Conservation (phyloP, 2,113 vertebrate species). For the Epinephelus moara region DNA sequence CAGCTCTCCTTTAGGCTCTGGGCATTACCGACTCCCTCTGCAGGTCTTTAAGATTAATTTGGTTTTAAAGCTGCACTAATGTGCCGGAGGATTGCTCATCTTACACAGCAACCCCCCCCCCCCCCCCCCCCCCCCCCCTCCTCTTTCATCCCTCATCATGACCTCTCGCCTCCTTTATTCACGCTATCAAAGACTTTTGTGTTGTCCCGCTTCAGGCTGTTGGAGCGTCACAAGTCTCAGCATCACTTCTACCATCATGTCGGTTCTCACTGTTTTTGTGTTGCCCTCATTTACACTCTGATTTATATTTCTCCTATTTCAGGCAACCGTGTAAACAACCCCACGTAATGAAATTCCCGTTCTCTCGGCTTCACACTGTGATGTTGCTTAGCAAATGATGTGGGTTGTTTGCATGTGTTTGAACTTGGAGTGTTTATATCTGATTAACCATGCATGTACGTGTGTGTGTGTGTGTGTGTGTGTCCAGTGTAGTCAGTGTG, state of each 20-base stretch:
- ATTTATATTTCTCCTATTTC: slow-evolving; percentile 26
- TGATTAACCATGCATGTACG: slow-evolving; percentile 15
- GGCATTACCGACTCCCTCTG: slow-evolving; percentile 35
- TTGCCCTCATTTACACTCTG: slow-evolving; percentile 4
- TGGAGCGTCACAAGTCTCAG: slow-evolving; percentile 23
- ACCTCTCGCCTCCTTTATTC: slow-evolving; percentile 38
- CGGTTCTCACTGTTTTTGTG: not conserved
- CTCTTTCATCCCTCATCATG: slow-evolving; percentile 31
- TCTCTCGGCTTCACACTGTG: slow-evolving; percentile 12
- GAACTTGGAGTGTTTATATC: slow-evolving; percentile 31
- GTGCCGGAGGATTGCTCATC: slow-evolving; percentile 62
- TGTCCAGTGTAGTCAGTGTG: slow-evolving; percentile 36
- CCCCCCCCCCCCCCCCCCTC: not conserved
- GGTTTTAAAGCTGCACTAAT: slow-evolving; percentile 58
- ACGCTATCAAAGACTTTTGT: slow-evolving; percentile 31
- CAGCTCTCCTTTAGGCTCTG: slow-evolving; percentile 38
- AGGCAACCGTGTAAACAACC: slow-evolving; percentile 21
- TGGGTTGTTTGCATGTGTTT: slow-evolving; percentile 43
- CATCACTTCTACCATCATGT: slow-evolving; percentile 1
- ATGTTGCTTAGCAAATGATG: slow-evolving; percentile 23
- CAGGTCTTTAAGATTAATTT: slow-evolving; percentile 65
- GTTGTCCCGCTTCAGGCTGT: slow-evolving; percentile 4
- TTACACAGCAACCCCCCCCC: slow-evolving; percentile 23
- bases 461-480: not conserved
- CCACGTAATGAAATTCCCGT: slow-evolving; percentile 37